Conservation (phyloP, 2,797 vertebrate species). For the Caiman crocodilus region DNA sequence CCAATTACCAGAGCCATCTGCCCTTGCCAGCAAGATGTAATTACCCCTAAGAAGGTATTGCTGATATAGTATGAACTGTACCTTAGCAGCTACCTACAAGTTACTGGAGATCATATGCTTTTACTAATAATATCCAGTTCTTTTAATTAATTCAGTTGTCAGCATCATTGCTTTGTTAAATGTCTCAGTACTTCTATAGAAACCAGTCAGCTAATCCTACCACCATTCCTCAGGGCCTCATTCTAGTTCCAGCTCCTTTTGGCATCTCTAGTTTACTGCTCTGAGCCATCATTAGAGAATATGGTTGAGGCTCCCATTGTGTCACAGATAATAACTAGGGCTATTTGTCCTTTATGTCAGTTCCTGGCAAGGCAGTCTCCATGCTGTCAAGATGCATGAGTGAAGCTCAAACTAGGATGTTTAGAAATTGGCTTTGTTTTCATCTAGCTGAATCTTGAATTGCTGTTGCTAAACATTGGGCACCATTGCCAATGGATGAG, state of each 20-base stretch:
- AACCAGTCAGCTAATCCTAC: not conserved
- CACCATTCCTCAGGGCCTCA: not conserved
- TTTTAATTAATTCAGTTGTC: not conserved
- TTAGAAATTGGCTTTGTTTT: constrained; percentile 6
- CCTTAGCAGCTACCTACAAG: too few species aligned
- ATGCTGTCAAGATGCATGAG: not conserved
- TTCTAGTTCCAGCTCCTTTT: not conserved
- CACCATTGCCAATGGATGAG: not conserved
- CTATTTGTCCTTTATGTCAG: not conserved
- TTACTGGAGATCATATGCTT: not conserved
- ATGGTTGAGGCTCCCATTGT: not conserved
- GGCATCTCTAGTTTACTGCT: not conserved
- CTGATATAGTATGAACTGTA: too few species aligned
- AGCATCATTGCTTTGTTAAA: not conserved
- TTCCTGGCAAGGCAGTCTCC: not conserved
- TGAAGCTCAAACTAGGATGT: not conserved
- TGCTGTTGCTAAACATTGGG: not conserved
- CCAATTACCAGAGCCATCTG: too few species aligned
- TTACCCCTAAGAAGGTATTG: too few species aligned
- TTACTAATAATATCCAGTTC: not conserved
- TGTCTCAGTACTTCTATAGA: not conserved
- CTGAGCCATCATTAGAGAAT: not conserved
- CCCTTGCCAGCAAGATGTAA: too few species aligned
- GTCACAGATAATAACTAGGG: constrained; percentile 2
- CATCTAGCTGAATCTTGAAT: not conserved